These are phyloP conservation scores for Solenopsis invicta DNA, from an alignment of 1,140 invertebrate genomes.

Conservation along the genomic window DNA sequence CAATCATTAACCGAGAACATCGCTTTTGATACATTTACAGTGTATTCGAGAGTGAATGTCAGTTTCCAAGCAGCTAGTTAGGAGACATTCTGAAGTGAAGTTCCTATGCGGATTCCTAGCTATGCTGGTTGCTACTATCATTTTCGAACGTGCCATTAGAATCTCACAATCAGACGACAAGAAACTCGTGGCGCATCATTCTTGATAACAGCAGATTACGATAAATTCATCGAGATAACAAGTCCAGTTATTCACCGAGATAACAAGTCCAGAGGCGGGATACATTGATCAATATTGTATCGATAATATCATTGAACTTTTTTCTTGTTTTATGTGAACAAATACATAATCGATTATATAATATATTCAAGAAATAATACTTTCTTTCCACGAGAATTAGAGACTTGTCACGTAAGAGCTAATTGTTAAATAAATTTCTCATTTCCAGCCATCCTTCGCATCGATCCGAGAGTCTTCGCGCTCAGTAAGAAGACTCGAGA, in stretches of 20 bases:
- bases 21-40: background rate
- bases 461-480: background rate
- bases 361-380: background rate
- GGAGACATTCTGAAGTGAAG: conserved; percentile 29
- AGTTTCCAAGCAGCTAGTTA: conserved; percentile 48
- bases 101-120: background rate
- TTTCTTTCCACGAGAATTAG: background rate
- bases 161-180: conserved; percentile 54
- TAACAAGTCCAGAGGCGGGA: conserved; percentile 43
- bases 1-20: background rate
- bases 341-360: background rate
- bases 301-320: background rate
- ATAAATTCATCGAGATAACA: conserved; percentile 62
- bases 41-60: conserved; percentile 18
- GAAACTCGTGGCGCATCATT: conserved; percentile 53
- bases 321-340: background rate
- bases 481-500: background rate
- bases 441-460: background rate
- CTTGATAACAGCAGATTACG: conserved; percentile 77
- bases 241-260: conserved; percentile 44
- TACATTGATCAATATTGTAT: background rate
- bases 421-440: conserved; percentile 2
- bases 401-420: background rate
- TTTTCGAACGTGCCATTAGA: conserved; percentile 60
- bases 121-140: conserved; percentile 54